These are phyloP conservation scores for Arrhopalites spinosus DNA, from an alignment of 2,888 invertebrate species.

Conservation along the genomic window DNA sequence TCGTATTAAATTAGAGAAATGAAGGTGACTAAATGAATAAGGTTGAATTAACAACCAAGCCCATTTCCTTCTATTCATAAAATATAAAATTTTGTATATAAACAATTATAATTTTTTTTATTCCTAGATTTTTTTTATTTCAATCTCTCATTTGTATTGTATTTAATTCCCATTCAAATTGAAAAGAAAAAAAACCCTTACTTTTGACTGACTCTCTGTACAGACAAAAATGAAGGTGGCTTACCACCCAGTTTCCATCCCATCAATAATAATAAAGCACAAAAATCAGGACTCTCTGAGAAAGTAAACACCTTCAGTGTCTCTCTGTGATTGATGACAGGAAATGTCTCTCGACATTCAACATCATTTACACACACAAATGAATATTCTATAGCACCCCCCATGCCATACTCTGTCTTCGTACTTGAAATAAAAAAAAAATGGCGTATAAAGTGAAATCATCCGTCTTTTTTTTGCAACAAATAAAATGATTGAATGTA, in stretches of 20 bases:
- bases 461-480: background rate
- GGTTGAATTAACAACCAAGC: background rate
- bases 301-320: slow-evolving; percentile 29
- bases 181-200: no score
- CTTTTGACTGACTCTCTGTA: no score
- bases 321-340: slow-evolving; percentile 27
- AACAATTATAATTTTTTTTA: slow-evolving; percentile 25
- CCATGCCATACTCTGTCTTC: no score
- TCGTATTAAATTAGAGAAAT: no score
- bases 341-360: slow-evolving; percentile 13
- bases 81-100: no score
- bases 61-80: slow-evolving; percentile 23
- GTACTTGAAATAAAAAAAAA: slow-evolving; percentile 24
- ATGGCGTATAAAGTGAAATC: slow-evolving; percentile 17
- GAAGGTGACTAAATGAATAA: no score
- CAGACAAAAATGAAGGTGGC: background rate
- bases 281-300: slow-evolving; percentile 28
- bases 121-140: no score
- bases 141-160: background rate
- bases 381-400: no score
- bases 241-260: slow-evolving; percentile 23
- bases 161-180: no score
- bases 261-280: background rate
- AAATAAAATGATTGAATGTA: no score
- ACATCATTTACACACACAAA: no score